Conservation (phyloP, 2,113 vertebrate genomes). For the Tauraco erythrolophus region DNA sequence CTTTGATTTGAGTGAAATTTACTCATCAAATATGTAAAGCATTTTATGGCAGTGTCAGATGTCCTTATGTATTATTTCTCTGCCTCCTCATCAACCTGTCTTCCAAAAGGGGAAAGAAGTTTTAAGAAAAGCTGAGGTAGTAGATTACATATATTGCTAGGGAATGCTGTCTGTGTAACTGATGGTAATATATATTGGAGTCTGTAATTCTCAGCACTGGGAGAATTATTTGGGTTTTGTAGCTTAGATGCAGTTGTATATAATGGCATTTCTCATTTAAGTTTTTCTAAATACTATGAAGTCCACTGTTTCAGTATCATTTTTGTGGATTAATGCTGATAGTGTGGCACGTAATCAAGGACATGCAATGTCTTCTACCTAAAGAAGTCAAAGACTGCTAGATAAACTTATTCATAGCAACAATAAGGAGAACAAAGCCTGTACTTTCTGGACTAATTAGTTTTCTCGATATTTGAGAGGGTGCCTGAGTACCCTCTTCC, state of each 20-base stretch:
- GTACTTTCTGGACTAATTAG: background rate
- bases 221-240: background rate
- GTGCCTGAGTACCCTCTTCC: background rate
- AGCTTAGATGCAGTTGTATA: background rate
- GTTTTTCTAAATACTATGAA: background rate
- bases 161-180: background rate
- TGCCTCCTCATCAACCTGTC: background rate
- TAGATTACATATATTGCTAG: background rate
- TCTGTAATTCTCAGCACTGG: background rate
- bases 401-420: background rate
- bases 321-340: background rate
- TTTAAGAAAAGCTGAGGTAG: background rate
- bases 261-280: background rate
- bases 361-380: background rate
- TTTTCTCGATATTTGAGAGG: background rate
- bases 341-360: background rate
- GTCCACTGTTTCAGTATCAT: background rate
- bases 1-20: background rate
- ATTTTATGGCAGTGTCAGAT: background rate
- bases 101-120: background rate
- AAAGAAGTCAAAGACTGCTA: background rate
- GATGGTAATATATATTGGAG: background rate
- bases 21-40: background rate
- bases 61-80: background rate
- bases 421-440: background rate